phyloP scores from a whole-genome alignment of 1,140 invertebrate species.

The Drosophila ananassae region DNA sequence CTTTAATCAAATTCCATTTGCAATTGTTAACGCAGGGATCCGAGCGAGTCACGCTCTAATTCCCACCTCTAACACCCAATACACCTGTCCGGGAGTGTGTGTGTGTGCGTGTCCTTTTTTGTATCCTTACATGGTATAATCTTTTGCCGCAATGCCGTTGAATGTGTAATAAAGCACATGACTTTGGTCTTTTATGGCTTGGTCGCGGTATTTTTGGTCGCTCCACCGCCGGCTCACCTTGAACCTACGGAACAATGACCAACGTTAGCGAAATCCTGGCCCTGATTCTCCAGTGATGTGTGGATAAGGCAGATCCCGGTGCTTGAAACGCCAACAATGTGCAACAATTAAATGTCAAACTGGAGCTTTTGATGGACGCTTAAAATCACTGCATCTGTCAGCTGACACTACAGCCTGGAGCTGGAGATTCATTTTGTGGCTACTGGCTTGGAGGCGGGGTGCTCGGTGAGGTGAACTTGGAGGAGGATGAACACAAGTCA shows the following conservation, averaged over 20 bases:
- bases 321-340: conserved; percentile 60
- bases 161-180: conserved; percentile 79
- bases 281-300: conserved; percentile 23
- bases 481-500: conserved; percentile 49
- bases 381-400: conserved; percentile 79
- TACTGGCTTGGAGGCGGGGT: conserved; percentile 3
- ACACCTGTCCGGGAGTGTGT: conserved; percentile 21
- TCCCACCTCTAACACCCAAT: conserved; percentile 30
- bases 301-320: conserved; percentile 12
- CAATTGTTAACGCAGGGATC: conserved; percentile 2
- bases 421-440: conserved; percentile 45
- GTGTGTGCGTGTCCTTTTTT: conserved; percentile 11
- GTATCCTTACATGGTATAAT: conserved; percentile 34
- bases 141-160: conserved; percentile 77
- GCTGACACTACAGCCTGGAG: conserved; percentile 39
- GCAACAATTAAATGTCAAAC: conserved; percentile 80
- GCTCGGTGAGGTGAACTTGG: not conserved
- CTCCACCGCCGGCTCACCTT: conserved; percentile 39
- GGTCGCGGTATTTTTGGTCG: conserved; percentile 11
- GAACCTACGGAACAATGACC: conserved; percentile 40
- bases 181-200: conserved; percentile 71
- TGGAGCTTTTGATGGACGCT: conserved; percentile 78
- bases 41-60: conserved; percentile 43
- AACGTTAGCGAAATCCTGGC: not conserved
- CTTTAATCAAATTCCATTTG: conserved; percentile 21